Percentiles rank a stretch among this genome's conserved stretches.
These are phyloP conservation scores for Ashinkailepas kermadecensis DNA, from an alignment of 2,888 invertebrate genomes.

Conservation along the genomic window DNA sequence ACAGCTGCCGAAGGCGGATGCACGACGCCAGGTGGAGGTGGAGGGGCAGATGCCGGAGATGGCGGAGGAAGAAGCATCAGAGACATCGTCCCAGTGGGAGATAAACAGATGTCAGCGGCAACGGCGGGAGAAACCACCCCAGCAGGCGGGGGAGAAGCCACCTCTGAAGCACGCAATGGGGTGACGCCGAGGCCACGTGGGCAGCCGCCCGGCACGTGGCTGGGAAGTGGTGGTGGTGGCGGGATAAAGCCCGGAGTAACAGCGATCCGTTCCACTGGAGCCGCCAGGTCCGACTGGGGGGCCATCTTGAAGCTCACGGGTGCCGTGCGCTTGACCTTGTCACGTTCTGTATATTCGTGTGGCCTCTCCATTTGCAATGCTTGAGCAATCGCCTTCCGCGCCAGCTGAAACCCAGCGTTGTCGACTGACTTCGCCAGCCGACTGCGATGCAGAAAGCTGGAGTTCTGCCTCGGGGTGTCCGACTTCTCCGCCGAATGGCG, in stretches of 20 bases:
- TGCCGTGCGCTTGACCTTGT: background rate
- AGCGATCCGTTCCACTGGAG: background rate
- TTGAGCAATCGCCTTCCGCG: background rate
- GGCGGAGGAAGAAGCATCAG: too few relatives aligned
- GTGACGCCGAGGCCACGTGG: background rate
- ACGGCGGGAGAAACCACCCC: too few relatives aligned
- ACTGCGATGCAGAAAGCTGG: background rate
- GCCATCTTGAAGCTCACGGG: background rate
- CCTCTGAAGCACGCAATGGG: too few relatives aligned
- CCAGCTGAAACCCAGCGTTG: background rate
- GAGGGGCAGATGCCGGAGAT: too few relatives aligned
- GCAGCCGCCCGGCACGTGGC: background rate
- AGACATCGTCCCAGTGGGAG: too few relatives aligned
- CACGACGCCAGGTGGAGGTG: too few relatives aligned
- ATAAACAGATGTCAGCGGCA: too few relatives aligned
- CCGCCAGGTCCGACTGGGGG: background rate
- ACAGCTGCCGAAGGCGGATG: too few relatives aligned
- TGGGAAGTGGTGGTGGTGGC: background rate
- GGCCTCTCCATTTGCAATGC: background rate
- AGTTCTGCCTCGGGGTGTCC: background rate
- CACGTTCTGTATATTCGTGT: background rate
- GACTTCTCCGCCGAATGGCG: too few relatives aligned
- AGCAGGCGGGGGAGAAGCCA: too few relatives aligned
- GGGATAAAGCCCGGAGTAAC: background rate
- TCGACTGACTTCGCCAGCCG: background rate